Evolutionary conservation across 1,140 invertebrate species (phyloP).

Genomic region (Drosophila erecta): DNA sequence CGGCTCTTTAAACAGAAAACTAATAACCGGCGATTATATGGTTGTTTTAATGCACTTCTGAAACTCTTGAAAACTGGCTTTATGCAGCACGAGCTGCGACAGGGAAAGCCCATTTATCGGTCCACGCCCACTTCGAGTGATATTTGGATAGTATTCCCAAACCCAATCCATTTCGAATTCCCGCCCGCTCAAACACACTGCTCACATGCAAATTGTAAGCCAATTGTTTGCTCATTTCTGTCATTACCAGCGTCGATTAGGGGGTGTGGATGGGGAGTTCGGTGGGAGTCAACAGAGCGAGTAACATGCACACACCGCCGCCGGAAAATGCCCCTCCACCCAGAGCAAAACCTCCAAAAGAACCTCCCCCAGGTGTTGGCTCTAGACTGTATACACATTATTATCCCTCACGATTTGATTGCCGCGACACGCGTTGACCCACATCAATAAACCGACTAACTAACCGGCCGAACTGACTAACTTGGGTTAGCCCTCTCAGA

Average conservation of each 20-base stretch:
- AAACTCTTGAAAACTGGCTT: not conserved
- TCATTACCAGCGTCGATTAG: conserved; percentile 55
- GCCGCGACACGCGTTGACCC: conserved; percentile 52
- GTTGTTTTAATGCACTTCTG: not conserved
- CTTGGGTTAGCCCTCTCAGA: not conserved
- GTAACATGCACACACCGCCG: conserved; percentile 31
- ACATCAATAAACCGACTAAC: conserved; percentile 41
- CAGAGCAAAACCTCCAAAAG: not conserved
- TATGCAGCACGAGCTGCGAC: not conserved
- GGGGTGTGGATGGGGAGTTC: conserved; percentile 8
- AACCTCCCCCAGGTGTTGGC: conserved; percentile 31
- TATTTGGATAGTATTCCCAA: conserved; percentile 1
- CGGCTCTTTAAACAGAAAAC: not conserved
- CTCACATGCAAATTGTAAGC: conserved; percentile 51
- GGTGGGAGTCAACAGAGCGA: conserved; percentile 37
- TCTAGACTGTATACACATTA: conserved; percentile 44
- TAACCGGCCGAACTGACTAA: conserved; percentile 35
- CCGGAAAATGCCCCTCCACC: not conserved
- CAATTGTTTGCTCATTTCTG: conserved; percentile 56
- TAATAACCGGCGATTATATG: not conserved
- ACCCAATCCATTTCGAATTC: not conserved
- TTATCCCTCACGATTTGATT: conserved; percentile 60
- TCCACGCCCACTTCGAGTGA: not conserved
- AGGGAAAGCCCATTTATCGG: conserved; percentile 16
- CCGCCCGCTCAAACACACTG: conserved; percentile 6